These are phyloP conservation scores for Anoplolepis gracilipes DNA, from an alignment of 1,140 invertebrate species.

Conservation along the genomic window DNA sequence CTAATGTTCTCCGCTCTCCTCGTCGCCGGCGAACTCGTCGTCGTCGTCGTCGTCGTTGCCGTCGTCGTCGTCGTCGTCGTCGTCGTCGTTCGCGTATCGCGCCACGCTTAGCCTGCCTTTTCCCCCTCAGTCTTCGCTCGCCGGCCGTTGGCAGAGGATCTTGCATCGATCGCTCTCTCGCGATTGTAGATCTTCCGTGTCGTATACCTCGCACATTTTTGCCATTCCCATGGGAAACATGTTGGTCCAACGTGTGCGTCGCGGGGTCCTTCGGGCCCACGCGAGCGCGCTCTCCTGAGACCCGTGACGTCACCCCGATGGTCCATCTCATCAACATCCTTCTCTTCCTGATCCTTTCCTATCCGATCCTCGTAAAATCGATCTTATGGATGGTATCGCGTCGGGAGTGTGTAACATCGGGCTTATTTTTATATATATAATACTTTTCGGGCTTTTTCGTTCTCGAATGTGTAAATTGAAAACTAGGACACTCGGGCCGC, in stretches of 20 bases:
- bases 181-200: conserved; percentile 46
- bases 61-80: conserved; percentile 16
- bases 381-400: conserved; percentile 17
- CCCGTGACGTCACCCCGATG: conserved; percentile 44
- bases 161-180: conserved; percentile 66
- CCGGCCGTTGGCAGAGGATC: conserved; percentile 71
- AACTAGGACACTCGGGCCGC: background rate
- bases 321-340: background rate
- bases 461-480: background rate
- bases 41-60: conserved; percentile 3
- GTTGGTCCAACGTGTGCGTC: conserved; percentile 61
- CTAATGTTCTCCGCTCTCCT: conserved; percentile 54
- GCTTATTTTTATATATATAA: background rate
- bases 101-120: conserved; percentile 47
- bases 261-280: conserved; percentile 64
- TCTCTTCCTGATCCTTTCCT: background rate
- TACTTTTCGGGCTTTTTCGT: background rate
- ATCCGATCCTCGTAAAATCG: background rate
- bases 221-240: conserved; percentile 55
- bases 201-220: conserved; percentile 27
- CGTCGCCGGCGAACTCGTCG: conserved; percentile 36
- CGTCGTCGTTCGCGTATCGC: conserved; percentile 48
- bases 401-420: conserved; percentile 35
- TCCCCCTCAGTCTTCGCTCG: conserved; percentile 71
- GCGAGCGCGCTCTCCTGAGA: conserved; percentile 68